Conservation (phyloP, 2,888 invertebrate genomes). For the Rugalucina vietnamica region DNA sequence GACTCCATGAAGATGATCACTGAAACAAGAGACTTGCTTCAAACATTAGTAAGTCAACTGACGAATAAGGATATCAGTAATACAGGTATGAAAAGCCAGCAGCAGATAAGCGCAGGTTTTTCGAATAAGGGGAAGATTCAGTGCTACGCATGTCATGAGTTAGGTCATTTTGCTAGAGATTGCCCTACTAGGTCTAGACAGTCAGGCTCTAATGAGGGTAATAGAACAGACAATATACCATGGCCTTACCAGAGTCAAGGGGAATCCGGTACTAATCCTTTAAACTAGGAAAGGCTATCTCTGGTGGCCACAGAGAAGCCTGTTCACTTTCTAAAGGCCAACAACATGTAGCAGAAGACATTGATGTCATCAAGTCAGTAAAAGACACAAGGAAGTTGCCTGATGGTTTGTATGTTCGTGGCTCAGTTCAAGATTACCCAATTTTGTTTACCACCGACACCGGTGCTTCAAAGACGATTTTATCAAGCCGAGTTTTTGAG, state of each 20-base stretch:
- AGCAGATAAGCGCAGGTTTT: neutral
- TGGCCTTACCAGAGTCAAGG: neutral
- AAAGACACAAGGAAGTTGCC: neutral
- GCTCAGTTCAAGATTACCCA: neutral
- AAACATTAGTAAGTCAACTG: neutral
- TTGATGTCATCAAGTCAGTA: neutral
- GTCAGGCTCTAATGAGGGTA: neutral
- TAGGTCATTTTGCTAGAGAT: neutral
- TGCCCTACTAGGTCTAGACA: neutral
- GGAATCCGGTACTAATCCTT: neutral
- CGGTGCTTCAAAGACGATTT: conserved; percentile 3
- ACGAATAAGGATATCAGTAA: neutral
- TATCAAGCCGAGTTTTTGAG: neutral
- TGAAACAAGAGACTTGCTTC: neutral
- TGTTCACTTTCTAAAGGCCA: neutral
- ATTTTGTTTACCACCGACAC: conserved; percentile 8
- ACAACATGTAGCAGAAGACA: neutral
- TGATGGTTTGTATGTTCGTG: conserved; percentile 6
- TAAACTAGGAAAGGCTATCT: conserved; percentile 9
- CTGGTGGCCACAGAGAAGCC: conserved; percentile 18
- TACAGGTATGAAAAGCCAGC: neutral
- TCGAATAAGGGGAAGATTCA: neutral
- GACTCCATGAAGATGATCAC: neutral
- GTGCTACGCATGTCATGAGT: neutral
- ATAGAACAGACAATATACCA: neutral